Conservation (phyloP, 2,888 invertebrate species). For the Tipula helvola region DNA sequence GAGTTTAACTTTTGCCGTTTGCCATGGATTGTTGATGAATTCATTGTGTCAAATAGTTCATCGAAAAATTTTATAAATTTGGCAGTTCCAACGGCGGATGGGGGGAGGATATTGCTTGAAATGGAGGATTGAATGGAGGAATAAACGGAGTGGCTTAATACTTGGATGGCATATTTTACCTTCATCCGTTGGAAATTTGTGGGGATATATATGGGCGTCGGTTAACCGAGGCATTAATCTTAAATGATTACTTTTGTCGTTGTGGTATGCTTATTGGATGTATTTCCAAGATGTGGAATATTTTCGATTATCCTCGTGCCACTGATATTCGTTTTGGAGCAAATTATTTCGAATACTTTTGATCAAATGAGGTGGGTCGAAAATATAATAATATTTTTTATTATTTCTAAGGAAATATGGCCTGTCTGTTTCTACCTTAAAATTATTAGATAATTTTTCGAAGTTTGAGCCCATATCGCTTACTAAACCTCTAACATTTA, state of each 20-base stretch:
- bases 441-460: background rate
- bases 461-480: background rate
- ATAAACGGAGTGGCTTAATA: background rate
- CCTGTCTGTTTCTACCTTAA: background rate
- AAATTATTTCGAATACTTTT: background rate
- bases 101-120: background rate
- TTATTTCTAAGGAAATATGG: background rate
- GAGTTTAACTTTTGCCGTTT: background rate
- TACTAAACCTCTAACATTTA: background rate
- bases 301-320: background rate
- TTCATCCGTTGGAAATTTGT: background rate
- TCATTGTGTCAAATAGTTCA: no score
- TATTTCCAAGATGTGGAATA: background rate
- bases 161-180: background rate
- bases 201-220: background rate
- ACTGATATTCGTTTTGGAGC: background rate
- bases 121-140: background rate
- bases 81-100: background rate
- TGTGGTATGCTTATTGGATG: background rate
- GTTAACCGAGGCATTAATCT: background rate
- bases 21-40: background rate
- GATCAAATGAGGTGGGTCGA: background rate
- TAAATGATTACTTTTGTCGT: background rate
- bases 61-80: background rate
- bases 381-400: background rate